phyloP scores from a whole-genome alignment of 53 echinoderm and acorn worm genomes.

The Echinometra lucunter region DNA sequence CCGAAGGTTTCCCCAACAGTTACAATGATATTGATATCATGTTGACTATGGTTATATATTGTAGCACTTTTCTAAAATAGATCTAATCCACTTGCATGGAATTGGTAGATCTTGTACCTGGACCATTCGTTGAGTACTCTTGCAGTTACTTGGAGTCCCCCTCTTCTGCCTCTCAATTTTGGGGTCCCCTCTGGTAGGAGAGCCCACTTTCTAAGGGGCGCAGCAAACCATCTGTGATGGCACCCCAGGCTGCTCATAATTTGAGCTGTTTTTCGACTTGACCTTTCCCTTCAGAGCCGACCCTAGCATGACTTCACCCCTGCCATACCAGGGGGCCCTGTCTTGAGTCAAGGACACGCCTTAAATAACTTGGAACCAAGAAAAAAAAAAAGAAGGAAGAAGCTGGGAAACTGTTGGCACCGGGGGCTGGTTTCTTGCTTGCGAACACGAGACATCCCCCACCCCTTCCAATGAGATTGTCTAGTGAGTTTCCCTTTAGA shows the following conservation, averaged over 20 bases:
- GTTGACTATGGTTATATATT: neutral
- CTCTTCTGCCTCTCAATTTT: slow-evolving; percentile 32
- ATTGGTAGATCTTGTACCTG: neutral
- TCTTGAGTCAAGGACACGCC: slow-evolving; percentile 65
- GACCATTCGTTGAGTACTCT: neutral
- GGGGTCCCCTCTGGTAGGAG: slow-evolving; percentile 10
- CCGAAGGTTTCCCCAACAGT: neutral
- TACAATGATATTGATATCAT: neutral
- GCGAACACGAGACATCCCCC: neutral
- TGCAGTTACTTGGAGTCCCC: neutral
- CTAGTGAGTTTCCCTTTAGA: neutral
- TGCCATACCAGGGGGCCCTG: slow-evolving; percentile 71
- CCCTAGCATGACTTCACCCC: slow-evolving; percentile 62
- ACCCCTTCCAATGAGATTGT: neutral
- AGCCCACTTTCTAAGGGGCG: slow-evolving; percentile 44
- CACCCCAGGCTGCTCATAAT: slow-evolving; percentile 69
- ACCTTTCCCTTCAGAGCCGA: slow-evolving; percentile 58
- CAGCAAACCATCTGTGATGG: slow-evolving; percentile 68
- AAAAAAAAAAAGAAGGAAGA: too few species aligned
- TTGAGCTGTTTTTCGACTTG: slow-evolving; percentile 70
- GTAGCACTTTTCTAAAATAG: too few species aligned
- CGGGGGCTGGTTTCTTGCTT: neutral
- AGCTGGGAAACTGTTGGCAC: slow-evolving; percentile 24
- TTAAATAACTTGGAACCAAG: slow-evolving; percentile 61
- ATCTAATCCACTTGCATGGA: neutral